These are phyloP conservation scores for Hyppa rectilinea DNA, from an alignment of 2,888 invertebrate genomes.

Conservation along the genomic window DNA sequence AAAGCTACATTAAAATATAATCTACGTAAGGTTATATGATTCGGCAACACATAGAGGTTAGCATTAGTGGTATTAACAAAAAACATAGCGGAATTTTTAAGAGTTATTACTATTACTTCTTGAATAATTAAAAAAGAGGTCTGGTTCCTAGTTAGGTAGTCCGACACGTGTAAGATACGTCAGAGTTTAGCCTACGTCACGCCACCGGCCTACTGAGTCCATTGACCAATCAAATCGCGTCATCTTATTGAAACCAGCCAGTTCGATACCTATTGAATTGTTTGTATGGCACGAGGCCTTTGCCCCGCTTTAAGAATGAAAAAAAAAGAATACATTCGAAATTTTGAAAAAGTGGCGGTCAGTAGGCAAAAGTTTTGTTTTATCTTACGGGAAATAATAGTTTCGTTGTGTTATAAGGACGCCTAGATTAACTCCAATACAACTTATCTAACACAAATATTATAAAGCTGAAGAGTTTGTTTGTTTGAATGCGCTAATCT, in stretches of 20 bases:
- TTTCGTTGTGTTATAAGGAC: no score
- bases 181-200: not conserved
- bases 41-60: constrained; percentile 5
- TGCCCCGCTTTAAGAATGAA: no score
- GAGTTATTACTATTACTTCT: not conserved
- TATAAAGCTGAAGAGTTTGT: no score
- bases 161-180: constrained; percentile 1
- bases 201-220: not conserved
- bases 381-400: no score
- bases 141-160: not conserved
- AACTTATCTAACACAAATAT: no score
- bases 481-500: no score
- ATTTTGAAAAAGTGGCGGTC: no score
- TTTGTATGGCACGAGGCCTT: no score
- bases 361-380: no score
- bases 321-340: no score
- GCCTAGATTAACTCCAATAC: no score
- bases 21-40: not conserved
- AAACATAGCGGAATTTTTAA: constrained; percentile 7
- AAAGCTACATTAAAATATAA: not conserved
- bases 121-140: not conserved
- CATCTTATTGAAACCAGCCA: not conserved
- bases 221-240: not conserved
- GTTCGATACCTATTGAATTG: no score
- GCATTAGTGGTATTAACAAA: not conserved